Conservation (phyloP, 2,888 invertebrate species). For the Scaptodrosophila latifasciaeformis region DNA sequence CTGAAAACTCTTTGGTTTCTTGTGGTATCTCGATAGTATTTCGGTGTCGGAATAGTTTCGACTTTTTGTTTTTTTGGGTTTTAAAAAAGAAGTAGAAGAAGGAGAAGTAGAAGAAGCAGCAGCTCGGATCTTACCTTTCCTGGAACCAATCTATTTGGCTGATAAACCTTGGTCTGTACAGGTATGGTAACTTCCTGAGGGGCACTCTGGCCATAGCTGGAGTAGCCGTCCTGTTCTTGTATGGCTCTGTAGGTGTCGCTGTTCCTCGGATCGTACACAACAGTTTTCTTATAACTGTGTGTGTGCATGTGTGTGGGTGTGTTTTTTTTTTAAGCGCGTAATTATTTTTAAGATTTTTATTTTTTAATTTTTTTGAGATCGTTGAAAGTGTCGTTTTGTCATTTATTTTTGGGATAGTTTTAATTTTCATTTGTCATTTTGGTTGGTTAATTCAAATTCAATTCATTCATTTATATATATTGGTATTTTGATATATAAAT, state of each 20-base stretch:
- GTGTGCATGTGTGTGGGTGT: constrained; percentile 27
- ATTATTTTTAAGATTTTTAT: constrained; percentile 20
- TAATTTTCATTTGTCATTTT: constrained; percentile 28
- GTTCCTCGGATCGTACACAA: constrained; percentile 89
- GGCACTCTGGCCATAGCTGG: constrained; percentile 78
- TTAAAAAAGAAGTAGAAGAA: too few species aligned
- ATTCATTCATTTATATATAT: constrained; percentile 42
- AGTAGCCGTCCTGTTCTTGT: constrained; percentile 80
- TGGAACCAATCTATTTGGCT: constrained; percentile 76
- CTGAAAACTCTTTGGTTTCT: constrained; percentile 27
- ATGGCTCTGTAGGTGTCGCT: constrained; percentile 92
- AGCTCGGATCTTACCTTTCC: constrained; percentile 78
- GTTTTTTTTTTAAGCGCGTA: constrained; percentile 25
- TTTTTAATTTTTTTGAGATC: constrained; percentile 35
- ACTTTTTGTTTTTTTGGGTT: background rate
- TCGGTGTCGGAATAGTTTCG: background rate
- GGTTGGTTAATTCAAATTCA: constrained; percentile 31
- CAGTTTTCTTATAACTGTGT: constrained; percentile 79
- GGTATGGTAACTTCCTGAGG: constrained; percentile 83
- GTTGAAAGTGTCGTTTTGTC: constrained; percentile 50
- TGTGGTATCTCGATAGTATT: constrained; percentile 20
- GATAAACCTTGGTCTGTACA: constrained; percentile 85
- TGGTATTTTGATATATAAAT: constrained; percentile 16
- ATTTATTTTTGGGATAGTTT: constrained; percentile 36
- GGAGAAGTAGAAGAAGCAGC: too few species aligned